phyloP scores from a whole-genome alignment of 2,797 vertebrate species.

The Phoxinus dragarum region DNA sequence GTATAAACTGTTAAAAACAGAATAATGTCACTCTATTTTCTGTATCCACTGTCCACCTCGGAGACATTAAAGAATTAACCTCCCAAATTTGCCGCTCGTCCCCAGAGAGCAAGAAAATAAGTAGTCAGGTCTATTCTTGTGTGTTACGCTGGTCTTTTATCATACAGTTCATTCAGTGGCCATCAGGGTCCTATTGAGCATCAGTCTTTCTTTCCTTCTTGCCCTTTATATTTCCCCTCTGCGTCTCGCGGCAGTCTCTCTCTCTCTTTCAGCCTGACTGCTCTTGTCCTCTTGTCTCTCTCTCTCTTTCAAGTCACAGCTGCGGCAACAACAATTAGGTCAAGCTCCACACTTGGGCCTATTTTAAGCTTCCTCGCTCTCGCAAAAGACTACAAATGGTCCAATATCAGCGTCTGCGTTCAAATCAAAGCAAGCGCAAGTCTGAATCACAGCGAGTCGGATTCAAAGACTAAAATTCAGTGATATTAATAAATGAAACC shows the following conservation, averaged over 20 bases:
- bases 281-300: constrained; percentile 46
- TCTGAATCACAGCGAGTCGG: neutral
- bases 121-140: constrained; percentile 32
- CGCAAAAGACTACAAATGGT: constrained; percentile 49
- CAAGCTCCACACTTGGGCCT: constrained; percentile 67
- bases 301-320: constrained; percentile 63
- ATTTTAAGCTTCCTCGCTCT: constrained; percentile 68
- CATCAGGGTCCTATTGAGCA: constrained; percentile 42
- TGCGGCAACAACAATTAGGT: constrained; percentile 73
- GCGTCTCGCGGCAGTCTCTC: constrained; percentile 2
- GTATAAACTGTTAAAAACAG: neutral
- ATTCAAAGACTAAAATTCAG: constrained; percentile 15
- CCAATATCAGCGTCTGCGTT: constrained; percentile 62
- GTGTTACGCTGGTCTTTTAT: constrained; percentile 42
- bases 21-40: constrained; percentile 9
- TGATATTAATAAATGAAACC: neutral
- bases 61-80: constrained; percentile 57
- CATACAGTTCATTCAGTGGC: constrained; percentile 34
- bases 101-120: constrained; percentile 42
- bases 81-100: constrained; percentile 53
- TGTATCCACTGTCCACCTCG: constrained; percentile 41
- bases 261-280: constrained; percentile 35
- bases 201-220: constrained; percentile 17
- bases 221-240: constrained; percentile 43
- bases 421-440: constrained; percentile 59